A percentile compares a stretch with the other conserved stretches of the same genome.
Evolutionary conservation across 2,888 invertebrate species (phyloP).

Genomic region (Tachystola acroxantha): DNA sequence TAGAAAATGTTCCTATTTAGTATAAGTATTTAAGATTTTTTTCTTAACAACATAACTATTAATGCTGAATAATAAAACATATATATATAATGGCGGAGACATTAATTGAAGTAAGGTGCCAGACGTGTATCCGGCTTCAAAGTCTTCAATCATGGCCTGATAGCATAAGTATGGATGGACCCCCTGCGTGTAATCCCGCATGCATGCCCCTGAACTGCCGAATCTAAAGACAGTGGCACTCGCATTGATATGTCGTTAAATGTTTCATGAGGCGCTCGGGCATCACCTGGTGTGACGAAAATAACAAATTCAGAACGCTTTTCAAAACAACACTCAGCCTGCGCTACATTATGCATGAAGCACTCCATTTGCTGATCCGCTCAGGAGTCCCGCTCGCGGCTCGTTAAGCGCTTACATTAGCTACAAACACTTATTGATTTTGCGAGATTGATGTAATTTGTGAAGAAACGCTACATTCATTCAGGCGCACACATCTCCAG

Average conservation of each 20-base stretch:
- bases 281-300: conserved; percentile 74
- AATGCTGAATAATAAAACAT: no score
- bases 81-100: no score
- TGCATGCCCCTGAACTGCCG: background rate
- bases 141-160: no score
- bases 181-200: no score
- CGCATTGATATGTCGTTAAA: conserved; percentile 63
- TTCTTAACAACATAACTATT: no score
- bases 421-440: conserved; percentile 75
- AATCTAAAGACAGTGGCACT: conserved; percentile 15
- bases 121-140: no score
- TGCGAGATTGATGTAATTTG: conserved; percentile 66
- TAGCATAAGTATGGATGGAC: no score
- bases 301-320: conserved; percentile 76
- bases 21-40: no score
- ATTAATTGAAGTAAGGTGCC: no score
- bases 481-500: background rate
- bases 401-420: conserved; percentile 77
- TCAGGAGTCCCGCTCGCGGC: conserved; percentile 73
- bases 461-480: conserved; percentile 17
- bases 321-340: conserved; percentile 76
- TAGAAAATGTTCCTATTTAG: no score
- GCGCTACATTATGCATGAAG: conserved; percentile 76
- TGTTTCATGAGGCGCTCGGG: conserved; percentile 68
- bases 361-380: conserved; percentile 78